Conservation (phyloP, 2,888 invertebrate genomes). For the Pachymerium ferrugineum region DNA sequence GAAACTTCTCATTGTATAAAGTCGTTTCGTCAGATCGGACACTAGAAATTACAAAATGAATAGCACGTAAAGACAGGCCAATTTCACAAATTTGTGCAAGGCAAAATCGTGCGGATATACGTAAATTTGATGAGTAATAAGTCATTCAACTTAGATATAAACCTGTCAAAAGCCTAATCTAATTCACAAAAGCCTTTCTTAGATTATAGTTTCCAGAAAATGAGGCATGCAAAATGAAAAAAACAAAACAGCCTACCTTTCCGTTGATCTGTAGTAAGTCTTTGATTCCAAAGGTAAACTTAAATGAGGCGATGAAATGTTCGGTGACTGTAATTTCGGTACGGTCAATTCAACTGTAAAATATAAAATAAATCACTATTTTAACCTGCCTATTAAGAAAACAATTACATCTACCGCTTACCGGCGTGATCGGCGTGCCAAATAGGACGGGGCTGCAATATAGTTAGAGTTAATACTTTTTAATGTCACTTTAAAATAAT, state of each 20-base stretch:
- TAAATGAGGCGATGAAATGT: background rate
- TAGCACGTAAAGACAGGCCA: too few species aligned
- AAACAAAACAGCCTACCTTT: background rate
- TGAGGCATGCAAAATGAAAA: too few species aligned
- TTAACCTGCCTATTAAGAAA: background rate
- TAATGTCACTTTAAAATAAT: too few species aligned
- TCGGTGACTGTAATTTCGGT: background rate
- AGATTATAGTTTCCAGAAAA: too few species aligned
- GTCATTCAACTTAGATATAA: too few species aligned
- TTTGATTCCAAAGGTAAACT: background rate
- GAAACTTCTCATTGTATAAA: background rate
- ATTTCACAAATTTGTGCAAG: too few species aligned
- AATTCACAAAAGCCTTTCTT: too few species aligned
- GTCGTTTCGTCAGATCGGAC: background rate
- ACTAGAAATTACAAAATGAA: too few species aligned
- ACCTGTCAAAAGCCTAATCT: too few species aligned
- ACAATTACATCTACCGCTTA: too few species aligned
- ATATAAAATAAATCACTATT: background rate
- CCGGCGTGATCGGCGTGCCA: background rate
- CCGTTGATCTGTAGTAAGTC: background rate
- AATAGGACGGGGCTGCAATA: background rate
- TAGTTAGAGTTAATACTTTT: background rate
- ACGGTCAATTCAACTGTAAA: background rate
- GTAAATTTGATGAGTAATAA: too few species aligned
- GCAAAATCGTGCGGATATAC: too few species aligned